These are phyloP conservation scores for Porites rus DNA, from an alignment of 92 coral and sea anemone species.

Conservation along the genomic window DNA sequence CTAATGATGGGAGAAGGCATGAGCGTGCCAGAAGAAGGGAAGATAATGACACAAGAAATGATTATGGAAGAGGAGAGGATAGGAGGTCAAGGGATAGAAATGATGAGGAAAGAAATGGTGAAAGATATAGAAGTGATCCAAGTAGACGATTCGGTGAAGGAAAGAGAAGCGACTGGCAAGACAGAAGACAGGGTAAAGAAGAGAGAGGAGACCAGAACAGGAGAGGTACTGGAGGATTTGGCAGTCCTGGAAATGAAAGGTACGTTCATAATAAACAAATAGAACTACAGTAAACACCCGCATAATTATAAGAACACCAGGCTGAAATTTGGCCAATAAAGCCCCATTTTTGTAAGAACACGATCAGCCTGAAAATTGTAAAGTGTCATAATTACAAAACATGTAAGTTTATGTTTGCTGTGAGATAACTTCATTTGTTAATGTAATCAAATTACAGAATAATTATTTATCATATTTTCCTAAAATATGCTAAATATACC, in stretches of 20 bases:
- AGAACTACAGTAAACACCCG: not conserved
- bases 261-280: not conserved
- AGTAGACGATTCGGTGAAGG: constrained; percentile 23
- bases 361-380: no score
- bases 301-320: no score
- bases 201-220: not conserved
- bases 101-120: constrained; percentile 11
- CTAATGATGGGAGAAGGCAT: constrained; percentile 1
- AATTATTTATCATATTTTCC: no score
- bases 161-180: constrained; percentile 20
- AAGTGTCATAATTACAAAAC: no score
- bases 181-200: not conserved
- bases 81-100: constrained; percentile 19
- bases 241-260: constrained; percentile 28
- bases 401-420: no score
- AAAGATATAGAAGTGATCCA: constrained; percentile 7
- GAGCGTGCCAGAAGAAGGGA: constrained; percentile 27
- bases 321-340: no score
- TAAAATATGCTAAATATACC: no score
- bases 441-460: no score
- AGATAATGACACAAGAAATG: constrained; percentile 15
- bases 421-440: no score
- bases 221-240: constrained; percentile 36
- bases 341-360: no score
- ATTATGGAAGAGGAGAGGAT: constrained; percentile 28